Evolutionary conservation across 2,113 vertebrate species (phyloP).

Genomic region (Progne subis): DNA sequence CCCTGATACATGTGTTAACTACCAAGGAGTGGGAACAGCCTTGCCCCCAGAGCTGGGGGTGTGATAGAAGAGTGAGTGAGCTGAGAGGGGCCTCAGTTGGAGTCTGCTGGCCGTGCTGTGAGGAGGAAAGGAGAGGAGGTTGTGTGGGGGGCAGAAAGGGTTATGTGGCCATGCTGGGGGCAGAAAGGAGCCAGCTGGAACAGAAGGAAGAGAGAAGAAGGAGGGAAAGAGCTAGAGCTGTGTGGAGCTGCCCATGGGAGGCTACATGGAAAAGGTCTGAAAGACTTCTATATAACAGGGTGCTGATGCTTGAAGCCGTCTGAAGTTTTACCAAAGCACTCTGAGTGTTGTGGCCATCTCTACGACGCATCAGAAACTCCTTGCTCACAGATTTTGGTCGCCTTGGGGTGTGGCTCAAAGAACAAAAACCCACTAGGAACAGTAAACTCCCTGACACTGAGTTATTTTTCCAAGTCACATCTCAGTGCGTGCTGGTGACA

Average conservation of each 20-base stretch:
- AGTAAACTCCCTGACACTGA: not conserved
- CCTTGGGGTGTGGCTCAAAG: constrained; percentile 16
- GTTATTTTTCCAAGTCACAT: not conserved
- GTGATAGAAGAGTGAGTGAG: not conserved
- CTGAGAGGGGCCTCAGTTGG: not conserved
- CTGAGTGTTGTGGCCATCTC: not conserved
- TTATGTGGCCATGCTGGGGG: not conserved
- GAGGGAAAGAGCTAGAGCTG: not conserved
- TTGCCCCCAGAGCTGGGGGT: not conserved
- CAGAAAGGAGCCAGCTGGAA: not conserved
- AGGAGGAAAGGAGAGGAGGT: not conserved
- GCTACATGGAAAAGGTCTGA: not conserved
- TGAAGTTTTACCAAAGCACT: not conserved
- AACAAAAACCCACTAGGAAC: not conserved
- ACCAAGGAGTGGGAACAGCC: not conserved
- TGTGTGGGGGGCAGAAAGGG: too few relatives aligned
- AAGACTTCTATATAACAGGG: not conserved
- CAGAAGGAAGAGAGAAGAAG: not conserved
- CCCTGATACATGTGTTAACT: not conserved
- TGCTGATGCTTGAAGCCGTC: not conserved
- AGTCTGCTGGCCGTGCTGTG: not conserved
- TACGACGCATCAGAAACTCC: not conserved
- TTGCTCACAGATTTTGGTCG: constrained; percentile 7
- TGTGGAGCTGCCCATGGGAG: not conserved
- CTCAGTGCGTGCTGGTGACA: not conserved